Base-by-base conservation (phyloP, 1,140 invertebrate genomes). In the Diabrotica virgifera region DNA sequence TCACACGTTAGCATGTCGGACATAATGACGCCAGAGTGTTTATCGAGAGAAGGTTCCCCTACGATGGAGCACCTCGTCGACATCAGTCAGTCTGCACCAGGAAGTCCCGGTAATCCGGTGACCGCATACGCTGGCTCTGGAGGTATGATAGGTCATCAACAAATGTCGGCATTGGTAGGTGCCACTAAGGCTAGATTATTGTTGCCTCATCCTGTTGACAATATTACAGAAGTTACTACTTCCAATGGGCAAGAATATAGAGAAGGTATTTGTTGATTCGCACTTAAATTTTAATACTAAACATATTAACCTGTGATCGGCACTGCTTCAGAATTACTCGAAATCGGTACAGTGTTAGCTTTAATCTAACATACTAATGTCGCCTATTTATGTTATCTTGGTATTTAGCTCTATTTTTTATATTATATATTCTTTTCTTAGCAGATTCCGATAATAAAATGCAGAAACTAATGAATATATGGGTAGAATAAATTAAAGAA, bases 1-100 rank as follows among this genome's bases (percentile, higher is more conserved):
- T 96, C 91, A 76, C 94, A 96, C 74, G 90, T 95, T 73, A 89
- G 89, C 64, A 88, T 89, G 73, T 88, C 87, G 37, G 93, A 93
- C 35, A 80, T 94, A 67, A 92, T 92, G 77, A 95, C 93, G 6
- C 93, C 93, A 1, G 93, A 96, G 77, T 92, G 90, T 76, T 79
- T 95, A 63, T 95, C 92, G 14, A 83, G 93, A 72, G 93, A 96
- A 84, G 87, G 88, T 59, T 92, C 90, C 3, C 90, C 91, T 2
- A 87, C 88, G 59, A 88, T 86, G 65, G 84, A 85, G 65, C 81
- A 84, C 14, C 83, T 83, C 77, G 80, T 84, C n/a, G 85, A 85
- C 62, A 83, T 84, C 54, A 88, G 84, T 80, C 88, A 90, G 76
- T 88, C 87, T 50, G 85, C 89, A 59, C 88, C 90, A 65, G 88